Evolutionary conservation across 2,113 vertebrate species (phyloP).

Genomic region (Trichechus manatus): DNA sequence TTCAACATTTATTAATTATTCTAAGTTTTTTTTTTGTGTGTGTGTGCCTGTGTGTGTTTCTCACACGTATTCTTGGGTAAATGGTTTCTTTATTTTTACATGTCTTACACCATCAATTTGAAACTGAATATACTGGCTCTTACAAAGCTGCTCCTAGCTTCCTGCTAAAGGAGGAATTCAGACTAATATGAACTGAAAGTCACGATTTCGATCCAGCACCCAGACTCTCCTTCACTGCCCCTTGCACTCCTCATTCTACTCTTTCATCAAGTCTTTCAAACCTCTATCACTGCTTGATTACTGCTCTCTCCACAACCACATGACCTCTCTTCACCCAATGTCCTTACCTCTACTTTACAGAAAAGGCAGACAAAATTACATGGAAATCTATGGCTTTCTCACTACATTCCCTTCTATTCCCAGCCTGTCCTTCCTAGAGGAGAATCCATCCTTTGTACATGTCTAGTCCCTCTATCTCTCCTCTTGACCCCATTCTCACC

Average conservation of each 20-base stretch:
- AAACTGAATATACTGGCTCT: not conserved
- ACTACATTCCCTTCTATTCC: not conserved
- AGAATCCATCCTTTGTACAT: not conserved
- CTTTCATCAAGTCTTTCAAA: not conserved
- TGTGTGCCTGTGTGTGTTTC: not conserved
- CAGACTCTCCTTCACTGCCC: not conserved
- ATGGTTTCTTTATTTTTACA: conserved; percentile 10
- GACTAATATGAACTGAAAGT: not conserved
- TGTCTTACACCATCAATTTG: not conserved
- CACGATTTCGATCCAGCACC: not conserved
- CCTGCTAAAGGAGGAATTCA: not conserved
- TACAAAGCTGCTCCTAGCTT: no score
- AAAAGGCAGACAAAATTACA: not conserved
- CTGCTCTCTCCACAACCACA: not conserved
- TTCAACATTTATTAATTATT: not conserved
- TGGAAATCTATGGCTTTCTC: not conserved
- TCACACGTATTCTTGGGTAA: not conserved
- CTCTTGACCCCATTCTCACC: not conserved
- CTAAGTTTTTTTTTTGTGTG: not conserved
- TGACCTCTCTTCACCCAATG: not conserved
- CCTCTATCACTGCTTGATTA: not conserved
- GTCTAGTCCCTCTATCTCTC: not conserved
- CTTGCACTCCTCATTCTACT: not conserved
- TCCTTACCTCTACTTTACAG: not conserved
- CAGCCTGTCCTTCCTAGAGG: not conserved